Base-by-base conservation (phyloP, 2,888 invertebrate genomes). In the Diabrotica balteata region DNA sequence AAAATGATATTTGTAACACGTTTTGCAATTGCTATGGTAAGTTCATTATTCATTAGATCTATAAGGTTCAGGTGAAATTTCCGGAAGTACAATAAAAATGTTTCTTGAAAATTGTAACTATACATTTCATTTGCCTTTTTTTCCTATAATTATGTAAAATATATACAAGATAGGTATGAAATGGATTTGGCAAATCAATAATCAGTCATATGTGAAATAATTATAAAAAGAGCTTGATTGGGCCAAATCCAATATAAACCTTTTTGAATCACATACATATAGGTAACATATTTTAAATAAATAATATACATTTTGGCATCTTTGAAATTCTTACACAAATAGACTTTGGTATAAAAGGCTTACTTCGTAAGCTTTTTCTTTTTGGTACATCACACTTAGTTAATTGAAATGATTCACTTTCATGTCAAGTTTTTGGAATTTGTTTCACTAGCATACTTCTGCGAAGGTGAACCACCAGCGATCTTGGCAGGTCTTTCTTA, bases 241-340 rank as follows among this genome's bases (percentile, higher is more conserved):
- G 60, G 67, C 66, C 63, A 72, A 76, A 76, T 72, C 72, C 72
- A 78, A 78, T 76, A 76, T 78, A 79, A 78, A 78, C 77, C 74
- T 72, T 73, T 32, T 68, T 59, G 78, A 81, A 84, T 84, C 84
- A 84, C 84, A 84, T 84, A 84, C 81, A 82, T 81, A 77, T 84
- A 83, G 83, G 81, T 84, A 84, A 84, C 84, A 82, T 82, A 84
- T 83, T 79, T 81, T 84, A 84, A 84, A 84, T 84, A 84, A 84
- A 84, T 84, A 84, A 83, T 81, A 80, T 82, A 82, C 80, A 84
- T 82, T 86, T 87, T 87, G 87, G 87, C 87, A 87, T 87, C 87
- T 87, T 86, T 85, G 86, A 87, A 87, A 84, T 84, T 82, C 82
- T 86, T 87, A 87, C 87, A 87, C 87, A 87, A 87, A 88, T 87